phyloP scores from a whole-genome alignment of 2,888 invertebrate genomes.

The Xylota segnis region DNA sequence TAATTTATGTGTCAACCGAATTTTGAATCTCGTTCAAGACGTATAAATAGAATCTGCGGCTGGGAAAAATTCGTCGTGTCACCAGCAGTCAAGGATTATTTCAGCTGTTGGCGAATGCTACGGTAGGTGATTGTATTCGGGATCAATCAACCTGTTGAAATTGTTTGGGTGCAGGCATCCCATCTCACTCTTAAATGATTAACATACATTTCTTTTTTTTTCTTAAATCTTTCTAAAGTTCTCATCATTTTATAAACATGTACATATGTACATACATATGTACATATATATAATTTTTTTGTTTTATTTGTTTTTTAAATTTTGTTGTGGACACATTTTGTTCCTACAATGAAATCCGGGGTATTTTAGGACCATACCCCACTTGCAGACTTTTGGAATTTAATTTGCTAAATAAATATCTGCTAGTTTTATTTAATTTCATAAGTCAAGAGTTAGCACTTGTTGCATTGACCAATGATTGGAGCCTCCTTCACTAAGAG shows the following conservation, averaged over 20 bases:
- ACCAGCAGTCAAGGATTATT: conserved; percentile 71
- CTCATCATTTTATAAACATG: no score
- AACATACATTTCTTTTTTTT: conserved; percentile 1
- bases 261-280: not conserved
- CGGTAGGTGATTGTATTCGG: conserved; percentile 69
- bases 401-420: not conserved
- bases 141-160: conserved; percentile 76
- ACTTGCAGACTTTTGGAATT: not conserved
- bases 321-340: not conserved
- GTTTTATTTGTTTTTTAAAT: not conserved
- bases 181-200: conserved; percentile 1
- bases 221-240: not conserved
- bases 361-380: not conserved
- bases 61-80: conserved; percentile 61
- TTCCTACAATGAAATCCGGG: not conserved
- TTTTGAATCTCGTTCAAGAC: conserved; percentile 67
- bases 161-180: conserved; percentile 65
- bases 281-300: not conserved
- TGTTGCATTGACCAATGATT: not conserved
- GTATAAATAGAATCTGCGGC: conserved; percentile 63
- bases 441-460: not conserved
- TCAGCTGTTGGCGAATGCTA: conserved; percentile 70
- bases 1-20: conserved; percentile 72
- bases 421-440: not conserved
- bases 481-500: not conserved